A percentile compares a stretch with the other conserved stretches of the same genome.
phyloP scores from a whole-genome alignment of 2,797 vertebrate genomes.

The Lophius americanus region DNA sequence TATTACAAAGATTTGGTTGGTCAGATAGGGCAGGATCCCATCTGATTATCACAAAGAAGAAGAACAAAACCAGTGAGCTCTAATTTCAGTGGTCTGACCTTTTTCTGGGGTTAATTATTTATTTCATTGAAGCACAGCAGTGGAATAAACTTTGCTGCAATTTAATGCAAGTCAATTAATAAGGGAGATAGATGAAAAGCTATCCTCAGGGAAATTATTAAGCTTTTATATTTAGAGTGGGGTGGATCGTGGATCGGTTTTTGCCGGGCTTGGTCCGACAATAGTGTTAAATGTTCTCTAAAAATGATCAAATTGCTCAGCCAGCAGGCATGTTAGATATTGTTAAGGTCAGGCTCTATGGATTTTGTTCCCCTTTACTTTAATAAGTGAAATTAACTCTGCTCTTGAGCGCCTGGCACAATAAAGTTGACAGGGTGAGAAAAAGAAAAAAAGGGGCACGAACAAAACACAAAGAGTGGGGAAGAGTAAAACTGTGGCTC shows the following conservation, averaged over 20 bases:
- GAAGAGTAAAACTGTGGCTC: constrained; percentile 49
- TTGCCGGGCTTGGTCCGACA: constrained; percentile 54
- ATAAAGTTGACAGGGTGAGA: constrained; percentile 47
- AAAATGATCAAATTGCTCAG: constrained; percentile 50
- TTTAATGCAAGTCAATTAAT: constrained; percentile 81
- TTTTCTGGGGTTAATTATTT: constrained; percentile 81
- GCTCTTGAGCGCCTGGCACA: constrained; percentile 40
- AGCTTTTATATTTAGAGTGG: constrained; percentile 79
- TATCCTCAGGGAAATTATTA: constrained; percentile 81
- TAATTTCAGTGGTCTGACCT: constrained; percentile 78
- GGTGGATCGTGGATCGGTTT: constrained; percentile 56
- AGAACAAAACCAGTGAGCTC: constrained; percentile 57
- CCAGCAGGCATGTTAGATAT: constrained; percentile 60
- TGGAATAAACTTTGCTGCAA: constrained; percentile 78
- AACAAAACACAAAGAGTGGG: constrained; percentile 52
- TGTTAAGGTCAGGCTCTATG: constrained; percentile 69
- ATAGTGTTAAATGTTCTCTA: constrained; percentile 68
- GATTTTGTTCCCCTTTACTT: constrained; percentile 67
- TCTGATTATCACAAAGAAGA: constrained; percentile 54
- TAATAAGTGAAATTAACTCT: constrained; percentile 74
- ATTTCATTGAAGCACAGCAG: constrained; percentile 73
- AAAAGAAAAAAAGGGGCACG: background rate
- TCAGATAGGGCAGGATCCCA: constrained; percentile 55
- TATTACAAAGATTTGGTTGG: constrained; percentile 47
- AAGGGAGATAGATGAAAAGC: constrained; percentile 75